Percentiles rank a stretch among this genome's conserved stretches.
Conservation (phyloP, 1,140 invertebrate species). For the Spodoptera litura region DNA sequence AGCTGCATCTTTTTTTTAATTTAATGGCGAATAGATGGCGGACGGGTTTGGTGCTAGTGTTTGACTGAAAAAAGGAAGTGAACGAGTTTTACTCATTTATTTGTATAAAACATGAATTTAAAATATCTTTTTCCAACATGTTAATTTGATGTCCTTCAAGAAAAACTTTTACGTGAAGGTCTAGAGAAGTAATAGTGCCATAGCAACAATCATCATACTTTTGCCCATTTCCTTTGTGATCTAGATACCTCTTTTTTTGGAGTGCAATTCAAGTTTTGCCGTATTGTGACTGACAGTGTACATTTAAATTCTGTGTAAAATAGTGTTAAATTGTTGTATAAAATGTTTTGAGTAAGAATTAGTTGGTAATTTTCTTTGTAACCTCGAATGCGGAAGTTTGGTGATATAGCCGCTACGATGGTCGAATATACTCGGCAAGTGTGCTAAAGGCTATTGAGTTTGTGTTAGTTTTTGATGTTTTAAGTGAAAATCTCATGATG, state of each 20-base stretch:
- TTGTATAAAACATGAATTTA: slow-evolving; percentile 14
- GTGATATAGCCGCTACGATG: slow-evolving; percentile 46
- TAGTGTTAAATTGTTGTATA: slow-evolving; percentile 22
- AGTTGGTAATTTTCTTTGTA: slow-evolving; percentile 44
- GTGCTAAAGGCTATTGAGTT: not conserved
- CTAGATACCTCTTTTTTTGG: slow-evolving; percentile 55
- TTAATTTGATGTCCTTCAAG: not conserved
- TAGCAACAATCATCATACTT: slow-evolving; percentile 56
- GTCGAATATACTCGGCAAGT: slow-evolving; percentile 14
- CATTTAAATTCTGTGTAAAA: not conserved
- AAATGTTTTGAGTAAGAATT: slow-evolving; percentile 31
- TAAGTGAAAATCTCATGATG: slow-evolving; percentile 34
- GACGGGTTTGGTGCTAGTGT: slow-evolving; percentile 31
- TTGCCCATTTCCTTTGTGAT: slow-evolving; percentile 70
- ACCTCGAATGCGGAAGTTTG: slow-evolving; percentile 61
- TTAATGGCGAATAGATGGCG: slow-evolving; percentile 40
- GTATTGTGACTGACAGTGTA: slow-evolving; percentile 32
- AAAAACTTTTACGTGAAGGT: not conserved
- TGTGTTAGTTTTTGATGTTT: slow-evolving; percentile 1
- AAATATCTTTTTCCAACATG: not conserved
- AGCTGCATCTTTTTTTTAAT: slow-evolving; percentile 6
- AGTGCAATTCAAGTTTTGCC: slow-evolving; percentile 46
- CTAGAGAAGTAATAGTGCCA: slow-evolving; percentile 50
- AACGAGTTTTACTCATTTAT: slow-evolving; percentile 1
- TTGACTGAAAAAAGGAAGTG: slow-evolving; percentile 29